Base-by-base conservation (phyloP, 2,797 vertebrate genomes). In the Benthosema pterotum region DNA sequence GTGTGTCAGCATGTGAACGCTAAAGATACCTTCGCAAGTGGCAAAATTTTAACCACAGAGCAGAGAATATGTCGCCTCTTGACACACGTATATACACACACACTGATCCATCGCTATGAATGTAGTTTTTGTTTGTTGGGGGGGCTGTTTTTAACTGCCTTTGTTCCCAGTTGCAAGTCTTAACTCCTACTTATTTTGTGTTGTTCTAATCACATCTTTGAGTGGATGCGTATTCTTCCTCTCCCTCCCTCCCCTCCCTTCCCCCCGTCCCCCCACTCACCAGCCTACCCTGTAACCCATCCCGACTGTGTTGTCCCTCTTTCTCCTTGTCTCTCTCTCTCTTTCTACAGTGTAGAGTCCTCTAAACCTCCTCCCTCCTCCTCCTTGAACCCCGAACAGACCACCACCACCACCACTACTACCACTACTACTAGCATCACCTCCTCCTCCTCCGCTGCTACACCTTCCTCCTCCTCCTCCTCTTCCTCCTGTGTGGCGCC, bases 321-420 rank as follows among this genome's bases (percentile, higher is more conserved):
- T n/a, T n/a, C 84, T 65, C 52, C 87, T 88, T 88, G 83, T 84
- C 89, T 89, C 85, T 91, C 86, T 91, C 86, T 93, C 85, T 92
- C 87, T 92, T 94, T 95, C 95, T 95, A 94, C 96, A 98, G 96
- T 95, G 94, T 98, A 96, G 95, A 97, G 95, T 97, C 94, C 94
- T 96, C 96, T 96, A 98, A 98, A 97, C 94, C 95, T 94, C 95
- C 95, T 94, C 95, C 95, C 92, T 94, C 71, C 70, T 65, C 89
- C 94, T 96, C 95, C 95, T 95, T 95, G 93, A 95, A 94, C 94
- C 94, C 95, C 82, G 95, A 97, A 93, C 95, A 94, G 94, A 95
- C 94, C 92, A 95, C 94, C 84, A 85, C 87, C 87, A 87, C 89
- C 75, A 45, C 65, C 45, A 54, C 69, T 46, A 60, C 73, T 56